Base-by-base conservation (phyloP, 2,888 invertebrate species). In the Chalcosyrphus nemorum region DNA sequence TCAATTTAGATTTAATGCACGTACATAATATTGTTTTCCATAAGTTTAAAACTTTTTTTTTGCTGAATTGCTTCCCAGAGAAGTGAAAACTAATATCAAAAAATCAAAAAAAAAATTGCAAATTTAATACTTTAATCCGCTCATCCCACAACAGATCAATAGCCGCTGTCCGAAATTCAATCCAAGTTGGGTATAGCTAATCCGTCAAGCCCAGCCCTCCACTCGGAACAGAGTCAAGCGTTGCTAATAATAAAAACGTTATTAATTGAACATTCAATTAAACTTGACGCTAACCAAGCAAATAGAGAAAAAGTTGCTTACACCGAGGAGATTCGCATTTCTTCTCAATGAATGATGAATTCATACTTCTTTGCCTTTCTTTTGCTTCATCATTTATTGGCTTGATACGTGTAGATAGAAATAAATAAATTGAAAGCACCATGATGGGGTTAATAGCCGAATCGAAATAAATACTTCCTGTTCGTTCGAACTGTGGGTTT, bases 381-480 rank as follows among this genome's bases (percentile, higher is more conserved):
- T 24, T 41, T 13, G 13, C 24, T 57, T 57, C 15, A 13, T 43
- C 32, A 32, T 45, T 61, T 45, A 54, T 54, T 32, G 54, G 29
- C 17, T 54, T 29, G n/a, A n/a, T 32, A 4, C 6, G n/a, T 45
- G 45, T 27, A 5, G 15, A 29, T 13, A 11, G 15, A 52, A 7
- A 63, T 35, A 50, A 63, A 50, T 63, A 35, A 63, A 63, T 63
- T 50, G 50, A 50, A 65, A 65, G 50, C 65, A 32, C 65, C 15
- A 15, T 19, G 65, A 50, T 65, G 50, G 35, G 65, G 65, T 50
- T 50, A 47, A 65, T 38, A 65, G 65, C 50, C 47, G 35, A 65
- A 50, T 65, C 65, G 38, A 32, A 50, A 50, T 65, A 65, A 65
- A 65, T 50, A 65, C 65, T 50, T 50, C 50, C 65, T 35, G 21